Evolutionary conservation across 2,797 vertebrate genomes (phyloP), one percentile per base, ranked within the genome.

Genomic region (Hozukius guyotensis): DNA sequence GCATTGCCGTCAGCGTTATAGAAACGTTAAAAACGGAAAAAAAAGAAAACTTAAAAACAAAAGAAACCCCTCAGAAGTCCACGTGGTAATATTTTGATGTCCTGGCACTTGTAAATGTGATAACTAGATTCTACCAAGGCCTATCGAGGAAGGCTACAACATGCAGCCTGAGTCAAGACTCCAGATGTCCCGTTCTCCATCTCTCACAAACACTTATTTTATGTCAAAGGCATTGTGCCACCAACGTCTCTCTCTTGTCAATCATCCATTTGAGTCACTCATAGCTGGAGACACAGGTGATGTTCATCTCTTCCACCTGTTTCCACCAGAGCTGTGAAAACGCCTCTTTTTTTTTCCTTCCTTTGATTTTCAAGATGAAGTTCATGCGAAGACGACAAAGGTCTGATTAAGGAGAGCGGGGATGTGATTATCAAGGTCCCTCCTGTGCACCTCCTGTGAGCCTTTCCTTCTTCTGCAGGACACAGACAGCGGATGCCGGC

Each of bases 51-150:
- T 60, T 65, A 72, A 38, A 64, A 87, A 31, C 34, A 36, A 36
- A 70, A 86, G 68, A 77, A 83, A 79, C 78, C 87, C 78, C 34
- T 87, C 52, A 87, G 76, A 87, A 73, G 90, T 92, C 85, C 81
- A 78, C 29, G 82, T 93, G 75, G 84, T 92, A 91, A 91, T 90
- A 89, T 77, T 86, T 81, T 75, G 75, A 87, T 88, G 82, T 93
- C 92, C 93, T 94, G 95, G 94, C 94, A 94, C 92, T 94, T 95
- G 89, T 90, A 94, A 91, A 91, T 91, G 84, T 73, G 55, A 91
- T 92, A 88, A 89, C 91, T 93, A 94, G 88, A 87, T 88, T 92
- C 92, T 92, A 94, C 79, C 89, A 93, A 94, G 92, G 93, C 92
- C 89, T 87, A 88, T 89, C 75, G 24, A 81, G 83, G 85, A 82